phyloP scores from a whole-genome alignment of 2,797 vertebrate genomes.

The Hydrophis major region DNA sequence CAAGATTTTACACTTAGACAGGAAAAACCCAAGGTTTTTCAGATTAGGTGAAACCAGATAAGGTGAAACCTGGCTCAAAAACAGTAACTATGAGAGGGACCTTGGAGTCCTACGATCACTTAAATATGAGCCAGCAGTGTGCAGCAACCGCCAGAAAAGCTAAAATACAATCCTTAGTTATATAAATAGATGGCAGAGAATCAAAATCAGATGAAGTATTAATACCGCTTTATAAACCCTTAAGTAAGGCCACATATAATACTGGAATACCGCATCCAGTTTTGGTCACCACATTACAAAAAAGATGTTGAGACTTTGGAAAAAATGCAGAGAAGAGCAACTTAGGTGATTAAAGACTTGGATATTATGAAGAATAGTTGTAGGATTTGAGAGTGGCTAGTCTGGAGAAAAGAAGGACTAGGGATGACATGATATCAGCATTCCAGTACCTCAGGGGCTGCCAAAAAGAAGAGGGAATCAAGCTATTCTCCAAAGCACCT shows the following conservation, averaged over 20 bases:
- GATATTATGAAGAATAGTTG: background rate
- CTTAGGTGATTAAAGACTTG: background rate
- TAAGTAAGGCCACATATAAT: no score
- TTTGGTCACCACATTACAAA: no score
- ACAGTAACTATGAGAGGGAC: background rate
- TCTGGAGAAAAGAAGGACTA: background rate
- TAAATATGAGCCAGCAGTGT: background rate
- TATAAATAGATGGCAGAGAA: no score
- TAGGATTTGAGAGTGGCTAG: background rate
- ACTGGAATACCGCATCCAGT: no score
- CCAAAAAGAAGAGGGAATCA: no score
- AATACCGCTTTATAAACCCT: no score
- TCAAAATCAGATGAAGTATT: no score
- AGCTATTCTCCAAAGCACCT: no score
- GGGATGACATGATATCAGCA: no score
- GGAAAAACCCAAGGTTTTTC: background rate
- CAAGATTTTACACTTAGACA: background rate
- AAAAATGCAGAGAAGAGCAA: no score
- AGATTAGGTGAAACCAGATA: background rate
- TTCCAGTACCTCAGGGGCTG: no score
- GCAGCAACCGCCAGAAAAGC: background rate
- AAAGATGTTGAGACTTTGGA: no score
- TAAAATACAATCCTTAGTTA: background rate
- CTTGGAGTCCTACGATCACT: background rate
- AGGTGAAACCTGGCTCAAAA: background rate